Base-by-base conservation (phyloP, 2,888 invertebrate species). In the Leuctra nigra region DNA sequence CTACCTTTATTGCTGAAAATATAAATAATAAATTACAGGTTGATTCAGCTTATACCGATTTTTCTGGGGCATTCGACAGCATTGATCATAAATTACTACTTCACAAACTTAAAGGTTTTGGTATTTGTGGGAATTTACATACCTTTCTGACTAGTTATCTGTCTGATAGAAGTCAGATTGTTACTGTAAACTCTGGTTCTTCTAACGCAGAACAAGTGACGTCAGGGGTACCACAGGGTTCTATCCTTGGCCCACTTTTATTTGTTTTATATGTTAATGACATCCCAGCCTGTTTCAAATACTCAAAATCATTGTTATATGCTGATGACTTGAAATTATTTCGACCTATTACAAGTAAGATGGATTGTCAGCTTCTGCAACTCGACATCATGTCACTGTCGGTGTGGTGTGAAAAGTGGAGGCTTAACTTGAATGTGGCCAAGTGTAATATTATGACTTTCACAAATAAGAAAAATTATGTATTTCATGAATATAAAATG, bases 181-280 rank as follows among this genome's bases (percentile, higher is more conserved):
- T 46, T 22, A 11, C 23, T 9, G 23, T 46, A 13, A 23, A 23
- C 23, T 7, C 22, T 22, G n/a, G 20, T 4, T 13, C 20, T 7
- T 46, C 46, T n/a, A 23, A 18, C 46, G 23, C 23, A 9, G 46
- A 22, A 46, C 2, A 13, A 22, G 46, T 46, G 4, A 22, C 23
- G 14, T 46, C 46, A 13, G 20, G 46, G 23, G 46, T 46, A 13
- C 46, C 46, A 11, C 46, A 46, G 46, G 46, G 46, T 2, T 46
- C 46, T 9, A 46, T 46, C 46, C 14, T 23, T 11, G 46, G 46
- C 22, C 46, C 46, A 1, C 23, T 46, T 22, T 24, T 46, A 23
- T 46, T 46, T 23, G 23, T 23, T 22, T 14, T 46, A n/a, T 46
- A 13, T 23, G 46, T 46, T 4, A 46, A 46, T 23, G 46, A 46